Conservation (phyloP, 2,888 invertebrate species). For the Perizoma affinitatum region DNA sequence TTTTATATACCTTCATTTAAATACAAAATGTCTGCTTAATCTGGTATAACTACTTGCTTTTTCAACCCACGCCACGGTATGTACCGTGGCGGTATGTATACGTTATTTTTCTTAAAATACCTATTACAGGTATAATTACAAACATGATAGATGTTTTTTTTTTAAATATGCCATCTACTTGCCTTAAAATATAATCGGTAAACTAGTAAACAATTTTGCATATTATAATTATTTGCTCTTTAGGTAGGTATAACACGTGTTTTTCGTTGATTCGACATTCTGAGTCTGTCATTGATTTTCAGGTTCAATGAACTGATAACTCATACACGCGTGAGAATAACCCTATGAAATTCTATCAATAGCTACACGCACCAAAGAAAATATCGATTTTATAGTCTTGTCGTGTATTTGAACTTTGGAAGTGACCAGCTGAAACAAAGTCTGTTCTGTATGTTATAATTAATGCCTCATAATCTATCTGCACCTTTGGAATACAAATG, state of each 20-base stretch:
- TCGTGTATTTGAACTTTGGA: slow-evolving; percentile 29
- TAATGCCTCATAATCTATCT: slow-evolving; percentile 13
- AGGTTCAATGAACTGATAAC: slow-evolving; percentile 48
- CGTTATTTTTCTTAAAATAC: slow-evolving; percentile 37
- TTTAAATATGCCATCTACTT: slow-evolving; percentile 30
- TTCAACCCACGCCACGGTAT: slow-evolving; percentile 25
- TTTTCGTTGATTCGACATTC: slow-evolving; percentile 32
- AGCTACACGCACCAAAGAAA: slow-evolving; percentile 26
- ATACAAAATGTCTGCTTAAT: slow-evolving; percentile 50
- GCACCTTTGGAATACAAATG: slow-evolving; percentile 30
- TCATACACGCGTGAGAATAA: slow-evolving; percentile 38
- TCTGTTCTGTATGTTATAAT: background rate
- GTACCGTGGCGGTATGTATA: no score
- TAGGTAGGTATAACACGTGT: slow-evolving; percentile 23
- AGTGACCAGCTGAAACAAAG: slow-evolving; percentile 12
- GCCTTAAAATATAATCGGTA: slow-evolving; percentile 16
- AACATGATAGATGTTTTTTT: no score
- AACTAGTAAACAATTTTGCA: slow-evolving; percentile 18
- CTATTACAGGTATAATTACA: slow-evolving; percentile 35
- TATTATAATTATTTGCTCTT: slow-evolving; percentile 20
- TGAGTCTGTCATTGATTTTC: slow-evolving; percentile 39
- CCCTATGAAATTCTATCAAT: slow-evolving; percentile 30
- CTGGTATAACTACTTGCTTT: slow-evolving; percentile 36
- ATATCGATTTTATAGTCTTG: slow-evolving; percentile 29
- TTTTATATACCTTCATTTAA: slow-evolving; percentile 38